These are phyloP conservation scores for Mastomys natalensis DNA, from an alignment of 2,113 vertebrate genomes.

Conservation along the genomic window DNA sequence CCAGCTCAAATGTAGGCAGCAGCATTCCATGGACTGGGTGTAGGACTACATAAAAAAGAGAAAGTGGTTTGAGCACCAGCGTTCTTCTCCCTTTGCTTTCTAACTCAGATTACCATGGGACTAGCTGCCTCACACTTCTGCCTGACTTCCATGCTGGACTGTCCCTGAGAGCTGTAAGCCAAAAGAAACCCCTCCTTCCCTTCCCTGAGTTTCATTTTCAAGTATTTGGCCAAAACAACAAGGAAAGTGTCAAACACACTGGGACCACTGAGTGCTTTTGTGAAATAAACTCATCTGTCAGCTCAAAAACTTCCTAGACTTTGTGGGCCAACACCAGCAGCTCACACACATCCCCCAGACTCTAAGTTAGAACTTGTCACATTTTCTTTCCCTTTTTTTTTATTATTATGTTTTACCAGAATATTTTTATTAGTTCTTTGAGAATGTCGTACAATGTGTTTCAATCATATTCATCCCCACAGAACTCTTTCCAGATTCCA, in stretches of 20 bases:
- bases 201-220: not conserved
- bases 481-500: not conserved
- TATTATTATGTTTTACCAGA: not conserved
- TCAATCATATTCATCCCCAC: not conserved
- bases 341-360: not conserved
- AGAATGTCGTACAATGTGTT: not conserved
- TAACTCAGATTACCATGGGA: not conserved
- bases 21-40: not conserved
- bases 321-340: not conserved
- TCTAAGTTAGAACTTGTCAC: not conserved
- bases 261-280: not conserved
- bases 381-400: not conserved
- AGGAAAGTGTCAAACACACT: not conserved
- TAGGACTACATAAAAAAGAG: not conserved
- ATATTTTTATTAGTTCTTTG: not conserved
- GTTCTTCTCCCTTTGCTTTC: not conserved
- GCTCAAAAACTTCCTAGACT: not conserved
- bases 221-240: not conserved
- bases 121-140: not conserved
- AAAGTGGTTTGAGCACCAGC: not conserved
- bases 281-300: not conserved
- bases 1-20: not conserved
- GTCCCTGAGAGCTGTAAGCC: not conserved
- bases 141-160: not conserved
- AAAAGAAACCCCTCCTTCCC: not conserved